These are phyloP conservation scores for Nothoprocta pentlandii DNA, from an alignment of 2,113 vertebrate genomes.

Conservation along the genomic window DNA sequence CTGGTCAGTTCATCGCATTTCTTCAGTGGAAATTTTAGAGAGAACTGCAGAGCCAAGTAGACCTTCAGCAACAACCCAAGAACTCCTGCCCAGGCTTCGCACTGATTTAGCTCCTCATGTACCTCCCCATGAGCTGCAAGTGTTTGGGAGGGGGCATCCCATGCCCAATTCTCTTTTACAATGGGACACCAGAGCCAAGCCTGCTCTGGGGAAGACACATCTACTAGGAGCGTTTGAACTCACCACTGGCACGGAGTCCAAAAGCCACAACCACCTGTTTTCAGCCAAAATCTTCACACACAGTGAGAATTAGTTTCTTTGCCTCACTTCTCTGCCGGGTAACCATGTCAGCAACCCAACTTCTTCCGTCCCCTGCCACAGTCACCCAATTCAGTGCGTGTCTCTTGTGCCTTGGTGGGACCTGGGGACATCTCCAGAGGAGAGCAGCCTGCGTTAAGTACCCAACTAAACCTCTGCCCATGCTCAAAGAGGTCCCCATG, in stretches of 20 bases:
- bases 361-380: not conserved
- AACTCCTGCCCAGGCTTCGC: not conserved
- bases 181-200: fast-evolving
- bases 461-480: fast-evolving
- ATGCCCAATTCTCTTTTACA: not conserved
- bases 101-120: not conserved
- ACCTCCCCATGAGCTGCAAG: fast-evolving
- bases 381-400: not conserved
- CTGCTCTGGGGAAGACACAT: not conserved
- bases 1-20: not conserved
- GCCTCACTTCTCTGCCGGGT: not conserved
- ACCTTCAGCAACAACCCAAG: not conserved
- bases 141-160: not conserved
- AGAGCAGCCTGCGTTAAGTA: not conserved
- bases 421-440: fast-evolving
- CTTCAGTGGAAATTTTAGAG: not conserved
- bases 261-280: not conserved
- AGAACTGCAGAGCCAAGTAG: not conserved
- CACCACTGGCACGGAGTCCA: not conserved
- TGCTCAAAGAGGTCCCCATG: fast-evolving
- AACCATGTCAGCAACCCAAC: not conserved
- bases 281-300: not conserved
- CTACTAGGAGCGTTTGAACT: not conserved
- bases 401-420: fast-evolving
- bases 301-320: fast-evolving